Base-by-base conservation (phyloP, 2,888 invertebrate species). In the Troides oblongomaculatus region DNA sequence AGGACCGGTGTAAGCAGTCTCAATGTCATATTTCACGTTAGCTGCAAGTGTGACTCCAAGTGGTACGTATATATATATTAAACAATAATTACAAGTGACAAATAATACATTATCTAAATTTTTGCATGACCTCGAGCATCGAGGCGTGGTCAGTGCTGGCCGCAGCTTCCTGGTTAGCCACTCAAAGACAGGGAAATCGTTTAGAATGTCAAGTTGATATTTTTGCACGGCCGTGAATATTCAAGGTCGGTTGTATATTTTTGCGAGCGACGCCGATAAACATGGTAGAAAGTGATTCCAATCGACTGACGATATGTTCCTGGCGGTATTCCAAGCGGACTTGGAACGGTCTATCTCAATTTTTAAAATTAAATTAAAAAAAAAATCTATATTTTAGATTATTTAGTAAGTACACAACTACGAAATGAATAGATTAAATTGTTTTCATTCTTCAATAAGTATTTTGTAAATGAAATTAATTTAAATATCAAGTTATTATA, bases 121-220 rank as follows among this genome's bases (percentile, higher is more conserved):
- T 77, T 63, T 66, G 59, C 66, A 39, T 70, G 73, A 72, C 78
- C 76, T 78, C 77, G 74, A 70, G 65, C 66, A 71, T 73, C 69
- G 72, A 76, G 85, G 85, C 81, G 84, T 87, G 88, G 89, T 87
- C 86, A 86, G 84, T 86, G 84, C 84, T 84, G 85, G 84, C 83
- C 83, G 78, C 73, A 78, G 85, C 87, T 91, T 91, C 91, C 91
- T 91, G 89, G 90, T 89, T 84, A 87, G 84, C 86, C 84, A 86
- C 86, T 85, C 82, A 83, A 85, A 86, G 86, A 90, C 90, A 89
- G 89, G 89, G 87, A 89, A 90, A 90, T 87, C 86, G 83, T 87
- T 86, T 90, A 88, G 89, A 90, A 90, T 90, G 90, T 90, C 88
- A 90, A 84, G 85, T 88, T 86, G 89, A 87, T 92, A 92, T 91